These are phyloP conservation scores for Sardinella longiceps DNA, from an alignment of 2,797 vertebrate species.

Conservation along the genomic window DNA sequence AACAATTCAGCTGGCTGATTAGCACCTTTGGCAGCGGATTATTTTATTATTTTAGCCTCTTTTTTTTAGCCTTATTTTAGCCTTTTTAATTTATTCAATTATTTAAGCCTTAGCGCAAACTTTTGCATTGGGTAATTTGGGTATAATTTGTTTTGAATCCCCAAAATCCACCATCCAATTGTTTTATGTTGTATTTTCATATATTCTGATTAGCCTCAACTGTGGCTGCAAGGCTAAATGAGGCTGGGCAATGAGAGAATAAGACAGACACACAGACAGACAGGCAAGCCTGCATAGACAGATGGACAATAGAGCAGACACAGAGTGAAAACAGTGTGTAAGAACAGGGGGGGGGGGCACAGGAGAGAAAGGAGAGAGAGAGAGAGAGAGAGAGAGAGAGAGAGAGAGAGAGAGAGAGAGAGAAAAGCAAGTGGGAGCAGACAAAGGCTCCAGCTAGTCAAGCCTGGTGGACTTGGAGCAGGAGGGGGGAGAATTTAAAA, in stretches of 20 bases:
- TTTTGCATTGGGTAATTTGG: neutral
- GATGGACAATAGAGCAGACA: neutral
- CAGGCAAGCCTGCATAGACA: slow-evolving; percentile 18
- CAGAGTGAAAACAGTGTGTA: neutral
- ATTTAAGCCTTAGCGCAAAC: too few relatives aligned
- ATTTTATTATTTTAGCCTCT: neutral
- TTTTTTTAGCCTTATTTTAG: too few relatives aligned
- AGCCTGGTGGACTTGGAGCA: neutral
- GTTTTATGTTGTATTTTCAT: neutral
- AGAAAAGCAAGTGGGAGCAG: neutral
- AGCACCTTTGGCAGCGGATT: neutral
- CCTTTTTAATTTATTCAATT: too few relatives aligned
- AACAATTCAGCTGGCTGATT: neutral
- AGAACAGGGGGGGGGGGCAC: neutral
- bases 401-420: neutral
- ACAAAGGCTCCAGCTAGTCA: slow-evolving; percentile 14
- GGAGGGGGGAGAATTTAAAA: slow-evolving; percentile 15
- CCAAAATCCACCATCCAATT: neutral
- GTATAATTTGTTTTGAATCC: neutral
- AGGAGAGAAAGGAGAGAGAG: neutral
- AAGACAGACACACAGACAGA: slow-evolving; percentile 7
- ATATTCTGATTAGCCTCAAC: neutral
- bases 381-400: neutral
- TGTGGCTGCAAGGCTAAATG: neutral
- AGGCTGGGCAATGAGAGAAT: neutral